Base-by-base conservation (phyloP, 1,140 invertebrate species). In the Drosophila parvula region DNA sequence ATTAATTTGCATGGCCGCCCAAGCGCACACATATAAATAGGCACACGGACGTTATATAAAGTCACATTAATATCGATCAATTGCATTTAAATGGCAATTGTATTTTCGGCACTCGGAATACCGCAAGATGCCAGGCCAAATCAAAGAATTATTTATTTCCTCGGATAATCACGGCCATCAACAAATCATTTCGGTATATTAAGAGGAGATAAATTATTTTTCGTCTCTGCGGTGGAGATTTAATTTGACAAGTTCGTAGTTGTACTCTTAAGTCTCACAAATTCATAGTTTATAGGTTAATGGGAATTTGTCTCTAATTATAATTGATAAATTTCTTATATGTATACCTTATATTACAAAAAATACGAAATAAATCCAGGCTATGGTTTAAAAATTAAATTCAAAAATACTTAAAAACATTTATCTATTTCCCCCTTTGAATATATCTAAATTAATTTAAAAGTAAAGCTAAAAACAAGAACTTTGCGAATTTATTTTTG, bases 1-100 rank as follows among this genome's bases (percentile, higher is more conserved):
- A 81, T 76, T 71, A 51, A 80, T 76, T 80, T 70, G 59, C 57
- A 60, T 75, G 51, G 58, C 40, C 69, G 41, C 34, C 58, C 16
- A 53, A 22, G 34, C 8, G 40, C 22, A 59, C 11, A 0, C 16
- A 51, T 16, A 38, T 16, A n/a, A 18, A 34, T 50, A 69, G 10
- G 34, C 16, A 50, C 32, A 34, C 22, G 9, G 40, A 48, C 22
- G 34, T 5, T 27, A 27, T 55, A 30, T 12, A 27, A 27, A 55
- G 41, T 32, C 34, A 18, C 55, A 50, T 43, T 56, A 63, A 74
- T 58, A 51, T 68, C 11, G 38, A 67, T 62, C 34, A 62, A 62
- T 70, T 59, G 76, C 30, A 36, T 44, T 53, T 67, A 67, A 61
- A 53, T 43, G 22, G 22, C 16, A 56, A 40, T 64, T 65, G 34